These are phyloP conservation scores for Craterocephalus amniculus DNA, from an alignment of 2,797 vertebrate genomes.

Conservation along the genomic window DNA sequence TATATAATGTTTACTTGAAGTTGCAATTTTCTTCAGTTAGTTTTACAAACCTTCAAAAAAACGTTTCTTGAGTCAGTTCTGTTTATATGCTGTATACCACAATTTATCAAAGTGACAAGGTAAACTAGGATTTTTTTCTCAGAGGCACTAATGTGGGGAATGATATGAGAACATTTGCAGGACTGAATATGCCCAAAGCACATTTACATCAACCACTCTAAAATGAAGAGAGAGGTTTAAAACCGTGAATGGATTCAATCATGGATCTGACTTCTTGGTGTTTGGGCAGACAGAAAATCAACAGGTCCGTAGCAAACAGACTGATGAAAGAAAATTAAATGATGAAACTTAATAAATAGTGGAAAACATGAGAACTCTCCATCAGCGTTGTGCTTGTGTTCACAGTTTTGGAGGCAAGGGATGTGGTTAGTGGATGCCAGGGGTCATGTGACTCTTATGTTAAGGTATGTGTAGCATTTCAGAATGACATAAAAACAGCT, in stretches of 20 bases:
- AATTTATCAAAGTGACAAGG: not conserved
- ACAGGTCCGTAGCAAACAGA: not conserved
- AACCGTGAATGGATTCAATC: too few relatives aligned
- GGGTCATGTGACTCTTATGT: slow-evolving; percentile 85
- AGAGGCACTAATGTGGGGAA: too few relatives aligned
- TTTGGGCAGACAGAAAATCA: not conserved
- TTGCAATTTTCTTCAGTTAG: too few relatives aligned
- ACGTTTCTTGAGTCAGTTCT: too few relatives aligned
- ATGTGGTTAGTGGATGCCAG: slow-evolving; percentile 73
- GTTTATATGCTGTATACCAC: not conserved
- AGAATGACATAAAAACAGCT: not conserved
- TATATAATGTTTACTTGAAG: too few relatives aligned
- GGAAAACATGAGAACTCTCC: not conserved
- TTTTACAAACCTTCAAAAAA: too few relatives aligned
- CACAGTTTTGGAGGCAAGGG: slow-evolving; percentile 89
- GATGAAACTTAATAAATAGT: not conserved
- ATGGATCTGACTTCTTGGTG: not conserved
- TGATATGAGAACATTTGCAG: not conserved
- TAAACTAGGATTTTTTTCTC: not conserved
- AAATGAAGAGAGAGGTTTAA: not conserved
- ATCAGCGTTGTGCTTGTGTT: slow-evolving; percentile 10
- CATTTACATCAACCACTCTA: not conserved
- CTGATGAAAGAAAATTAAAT: not conserved
- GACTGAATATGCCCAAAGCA: too few relatives aligned
- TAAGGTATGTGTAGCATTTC: slow-evolving; percentile 79